Evolutionary conservation across 2,888 invertebrate species (phyloP), one percentile per base, ranked within the genome.

Genomic region (Caenorhabditis sp.): DNA sequence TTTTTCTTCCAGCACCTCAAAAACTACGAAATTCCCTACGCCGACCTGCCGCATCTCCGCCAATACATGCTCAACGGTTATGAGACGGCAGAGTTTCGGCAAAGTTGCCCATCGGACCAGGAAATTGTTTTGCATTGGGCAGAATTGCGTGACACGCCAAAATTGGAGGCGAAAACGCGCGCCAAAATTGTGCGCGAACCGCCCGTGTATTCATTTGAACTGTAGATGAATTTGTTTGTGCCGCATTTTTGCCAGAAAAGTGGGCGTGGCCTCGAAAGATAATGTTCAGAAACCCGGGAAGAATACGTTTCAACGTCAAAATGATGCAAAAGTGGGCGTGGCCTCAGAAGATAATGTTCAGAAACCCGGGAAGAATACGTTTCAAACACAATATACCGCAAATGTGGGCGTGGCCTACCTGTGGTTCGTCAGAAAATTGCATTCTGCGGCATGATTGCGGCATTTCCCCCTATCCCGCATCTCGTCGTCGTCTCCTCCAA

Each of bases 61-160:
- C 72, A 85, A 17, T 91, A 90, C 82, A 79, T 91, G 69, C 83
- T 86, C 58, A 84, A 84, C 8, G 90, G 89, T 8, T 91, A 91
- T 84, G 79, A 79, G 12, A 83, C 86, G 43, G 88, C 89, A 23
- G 87, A 88, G 10, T 91, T 91, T 84, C 84, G 87, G 53, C 88
- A 89, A 68, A 88, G 90, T 12, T 90, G 90, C 77, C 90, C 91
- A n/a, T n/a, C 89, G 1, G 90, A 91, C 81, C 63, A 73, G 84
- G 90, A 91, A 81, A 91, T 91, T 58, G 87, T 90, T n/a, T 86
- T 89, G 63, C 89, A 90, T 77, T 91, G 91, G 91, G 88, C 89
- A 27, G 89, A 89, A 60, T 88, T 90, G 75, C 88, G 88, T 2
- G 90, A 90, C 78, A 89, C 89, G 0, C 84, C 85, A 4, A 86